These are phyloP conservation scores for Macroramphosus scolopax DNA, from an alignment of 2,797 vertebrate genomes.

Conservation along the genomic window DNA sequence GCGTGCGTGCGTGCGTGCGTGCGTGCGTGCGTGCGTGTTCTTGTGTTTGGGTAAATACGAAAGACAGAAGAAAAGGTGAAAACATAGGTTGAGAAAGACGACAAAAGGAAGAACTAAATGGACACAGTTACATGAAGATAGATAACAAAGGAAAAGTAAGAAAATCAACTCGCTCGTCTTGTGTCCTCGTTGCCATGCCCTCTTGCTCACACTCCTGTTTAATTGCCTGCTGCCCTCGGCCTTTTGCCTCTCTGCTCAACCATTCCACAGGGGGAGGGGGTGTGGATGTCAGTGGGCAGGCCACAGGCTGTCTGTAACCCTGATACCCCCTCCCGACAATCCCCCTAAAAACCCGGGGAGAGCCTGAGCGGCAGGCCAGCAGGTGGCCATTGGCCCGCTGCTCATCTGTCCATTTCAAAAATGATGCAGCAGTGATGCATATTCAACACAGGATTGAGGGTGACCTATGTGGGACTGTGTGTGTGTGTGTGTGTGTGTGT, in stretches of 20 bases:
- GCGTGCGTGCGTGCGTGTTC: background rate
- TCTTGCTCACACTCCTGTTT: slow-evolving; percentile 31
- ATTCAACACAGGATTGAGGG: slow-evolving; percentile 50
- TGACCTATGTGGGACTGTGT: slow-evolving; percentile 17
- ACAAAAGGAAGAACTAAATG: slow-evolving; percentile 18
- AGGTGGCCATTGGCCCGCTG: slow-evolving; percentile 61
- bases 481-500: slow-evolving; percentile 9
- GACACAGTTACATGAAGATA: slow-evolving; percentile 9
- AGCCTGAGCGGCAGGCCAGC: slow-evolving; percentile 50
- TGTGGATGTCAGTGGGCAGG: slow-evolving; percentile 15
- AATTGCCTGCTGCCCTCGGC: slow-evolving; percentile 56
- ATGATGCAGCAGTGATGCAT: slow-evolving; percentile 56
- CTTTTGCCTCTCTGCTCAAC: slow-evolving; percentile 51
- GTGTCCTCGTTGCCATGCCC: slow-evolving; percentile 25
- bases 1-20: slow-evolving; percentile 5
- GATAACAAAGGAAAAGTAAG: no score
- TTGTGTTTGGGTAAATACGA: background rate
- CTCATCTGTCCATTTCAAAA: slow-evolving; percentile 60
- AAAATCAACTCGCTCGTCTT: background rate
- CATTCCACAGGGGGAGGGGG: slow-evolving; percentile 36
- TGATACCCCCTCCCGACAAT: slow-evolving; percentile 5
- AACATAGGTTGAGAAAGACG: slow-evolving; percentile 20
- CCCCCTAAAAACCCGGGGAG: slow-evolving; percentile 28
- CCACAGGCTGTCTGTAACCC: slow-evolving; percentile 50
- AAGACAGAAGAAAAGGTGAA: slow-evolving; percentile 4